These are phyloP conservation scores for Pycnomerus fuliginosus DNA, from an alignment of 2,888 invertebrate species.

Conservation along the genomic window DNA sequence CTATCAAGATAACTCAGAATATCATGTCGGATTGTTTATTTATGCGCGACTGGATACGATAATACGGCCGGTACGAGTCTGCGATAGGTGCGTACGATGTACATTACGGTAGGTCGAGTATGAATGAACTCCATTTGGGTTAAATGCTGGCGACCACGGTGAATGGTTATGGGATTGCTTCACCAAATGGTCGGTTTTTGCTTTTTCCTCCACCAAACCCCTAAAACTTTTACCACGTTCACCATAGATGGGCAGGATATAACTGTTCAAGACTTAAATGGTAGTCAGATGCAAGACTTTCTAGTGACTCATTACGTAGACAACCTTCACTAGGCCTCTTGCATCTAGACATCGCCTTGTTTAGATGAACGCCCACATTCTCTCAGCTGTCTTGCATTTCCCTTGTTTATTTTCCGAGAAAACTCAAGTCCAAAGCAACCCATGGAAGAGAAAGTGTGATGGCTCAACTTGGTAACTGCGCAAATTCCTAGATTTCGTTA, in stretches of 20 bases:
- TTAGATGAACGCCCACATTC: constrained; percentile 31
- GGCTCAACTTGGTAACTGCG: too few relatives aligned
- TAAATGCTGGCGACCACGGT: constrained; percentile 26
- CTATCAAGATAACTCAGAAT: neutral
- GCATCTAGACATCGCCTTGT: constrained; percentile 35
- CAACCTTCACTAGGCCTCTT: constrained; percentile 35
- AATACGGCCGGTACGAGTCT: constrained; percentile 22
- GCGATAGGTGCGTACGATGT: constrained; percentile 24
- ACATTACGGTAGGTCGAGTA: constrained; percentile 28
- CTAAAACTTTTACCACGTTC: too few relatives aligned
- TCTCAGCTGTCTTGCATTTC: constrained; percentile 15
- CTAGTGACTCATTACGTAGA: constrained; percentile 26
- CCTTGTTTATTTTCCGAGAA: too few relatives aligned
- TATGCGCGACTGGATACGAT: constrained; percentile 25
- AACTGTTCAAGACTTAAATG: constrained; percentile 23
- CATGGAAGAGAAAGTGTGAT: too few relatives aligned
- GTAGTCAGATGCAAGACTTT: constrained; percentile 15
- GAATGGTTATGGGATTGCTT: constrained; percentile 22
- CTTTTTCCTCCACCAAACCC: constrained; percentile 1
- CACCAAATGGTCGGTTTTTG: too few relatives aligned
- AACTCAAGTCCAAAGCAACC: too few relatives aligned
- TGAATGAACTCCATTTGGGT: constrained; percentile 36
- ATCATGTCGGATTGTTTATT: constrained; percentile 19
- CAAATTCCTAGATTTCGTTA: too few relatives aligned
- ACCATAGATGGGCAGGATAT: constrained; percentile 9